Evolutionary conservation across 2,888 invertebrate species (phyloP).

Genomic region (Mesorhabditis spiculigera): DNA sequence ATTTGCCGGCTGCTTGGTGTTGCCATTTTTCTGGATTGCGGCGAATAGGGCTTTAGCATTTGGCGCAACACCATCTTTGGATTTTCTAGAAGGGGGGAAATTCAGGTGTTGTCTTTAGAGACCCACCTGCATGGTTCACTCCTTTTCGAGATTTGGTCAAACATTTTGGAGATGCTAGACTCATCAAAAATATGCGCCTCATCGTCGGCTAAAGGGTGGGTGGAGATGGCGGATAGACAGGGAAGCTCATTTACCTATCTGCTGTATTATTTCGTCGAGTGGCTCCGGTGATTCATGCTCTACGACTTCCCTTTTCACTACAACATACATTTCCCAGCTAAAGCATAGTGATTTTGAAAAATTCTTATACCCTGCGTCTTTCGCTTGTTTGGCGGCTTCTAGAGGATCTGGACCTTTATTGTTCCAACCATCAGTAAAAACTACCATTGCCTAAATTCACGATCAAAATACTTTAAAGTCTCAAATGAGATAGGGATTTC

Average conservation of each 20-base stretch:
- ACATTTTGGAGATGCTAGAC: not conserved
- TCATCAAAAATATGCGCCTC: constrained; percentile 1
- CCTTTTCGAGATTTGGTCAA: not conserved
- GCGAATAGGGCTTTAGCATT: not conserved
- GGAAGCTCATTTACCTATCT: not conserved
- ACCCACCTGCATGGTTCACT: constrained; percentile 1
- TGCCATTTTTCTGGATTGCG: not conserved
- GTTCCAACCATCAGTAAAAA: constrained; percentile 1
- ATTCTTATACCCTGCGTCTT: not conserved
- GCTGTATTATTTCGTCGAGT: not conserved
- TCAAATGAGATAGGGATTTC: not conserved
- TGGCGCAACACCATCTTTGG: not conserved
- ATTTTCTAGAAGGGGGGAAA: not conserved
- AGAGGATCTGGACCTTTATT: not conserved
- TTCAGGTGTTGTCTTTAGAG: no score
- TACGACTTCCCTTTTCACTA: not conserved
- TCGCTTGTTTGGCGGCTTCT: not conserved
- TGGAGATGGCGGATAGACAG: no score
- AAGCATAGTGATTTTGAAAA: not conserved
- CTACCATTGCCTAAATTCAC: constrained; percentile 1
- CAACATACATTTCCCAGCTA: constrained; percentile 2
- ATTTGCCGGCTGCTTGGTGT: not conserved
- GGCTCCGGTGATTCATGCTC: not conserved
- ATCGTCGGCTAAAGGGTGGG: not conserved
- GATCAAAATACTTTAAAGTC: not conserved